Base-by-base conservation (phyloP, 2,113 vertebrate genomes). In the Muntiacus muntjak region DNA sequence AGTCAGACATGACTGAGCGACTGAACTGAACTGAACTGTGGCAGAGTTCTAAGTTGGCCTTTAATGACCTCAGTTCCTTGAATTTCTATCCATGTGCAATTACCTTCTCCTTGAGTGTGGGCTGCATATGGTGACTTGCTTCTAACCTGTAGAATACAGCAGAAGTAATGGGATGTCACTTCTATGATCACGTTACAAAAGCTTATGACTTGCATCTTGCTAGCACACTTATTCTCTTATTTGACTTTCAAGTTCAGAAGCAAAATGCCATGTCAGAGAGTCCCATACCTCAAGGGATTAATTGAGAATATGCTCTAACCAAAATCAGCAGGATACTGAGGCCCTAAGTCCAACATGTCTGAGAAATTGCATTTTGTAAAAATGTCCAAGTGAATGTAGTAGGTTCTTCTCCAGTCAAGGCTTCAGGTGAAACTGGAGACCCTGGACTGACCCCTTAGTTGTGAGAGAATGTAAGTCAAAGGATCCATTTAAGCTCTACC, bases 1-100 rank as follows among this genome's bases (percentile, higher is more conserved):
- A n/a, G 16, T 67, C 1, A 1, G 62, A 67, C 33, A n/a, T 0
- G 1, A n/a, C 16, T n/a, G 33, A 67, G 62, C 1, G 7, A 64
- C 33, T 64, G 62, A 9, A 67, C 62, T 64, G 62, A 64, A 64
- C 33, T 67, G 16, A 67, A 3, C 54, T 10, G 6, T 86, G n/a
- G 26, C 12, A 87, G 30, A 62, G 1, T 21, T 94, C 71, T 81
- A 62, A 47, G 15, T 40, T 87, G 87, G 5, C 6, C 47, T n/a
- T 86, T 33, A 64, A 9, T 87, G 5, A 87, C 33, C 13, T 62
- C 25, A 86, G 15, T 13, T 93, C 16, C 16, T 87, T 95, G 40
- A 87, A 58, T 90, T 89, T 11, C 33, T 26, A 11, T 85, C n/a
- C 7, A 26, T 15, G 26, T 26, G 12, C 19, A 87, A 17, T 47